Conservation (phyloP, 2,113 vertebrate species). For the Emydura subglobosa region DNA sequence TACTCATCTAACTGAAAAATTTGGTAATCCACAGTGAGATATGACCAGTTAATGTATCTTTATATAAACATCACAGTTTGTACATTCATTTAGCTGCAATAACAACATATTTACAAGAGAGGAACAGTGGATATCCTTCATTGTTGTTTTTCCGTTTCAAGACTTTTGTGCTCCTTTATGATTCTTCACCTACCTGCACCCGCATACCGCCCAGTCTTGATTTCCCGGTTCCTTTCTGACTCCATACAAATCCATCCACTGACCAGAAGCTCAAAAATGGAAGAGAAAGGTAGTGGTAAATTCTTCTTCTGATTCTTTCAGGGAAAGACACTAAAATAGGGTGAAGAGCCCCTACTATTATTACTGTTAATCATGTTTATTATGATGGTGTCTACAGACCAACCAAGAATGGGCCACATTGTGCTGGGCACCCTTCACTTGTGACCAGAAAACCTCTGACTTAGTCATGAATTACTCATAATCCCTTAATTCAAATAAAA, state of each 20-base stretch:
- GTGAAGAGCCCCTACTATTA: not conserved
- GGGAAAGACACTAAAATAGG: not conserved
- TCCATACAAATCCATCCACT: not conserved
- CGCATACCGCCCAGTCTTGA: not conserved
- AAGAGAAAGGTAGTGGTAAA: not conserved
- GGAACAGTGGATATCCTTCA: not conserved
- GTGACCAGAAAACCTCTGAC: not conserved
- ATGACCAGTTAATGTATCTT: not conserved
- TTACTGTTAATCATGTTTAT: not conserved
- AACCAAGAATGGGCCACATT: not conserved
- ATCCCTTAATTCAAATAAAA: not conserved
- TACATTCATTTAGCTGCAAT: not conserved
- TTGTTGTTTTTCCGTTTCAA: not conserved
- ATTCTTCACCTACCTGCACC: not conserved
- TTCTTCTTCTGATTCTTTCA: not conserved
- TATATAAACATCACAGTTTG: not conserved
- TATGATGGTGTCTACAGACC: not conserved
- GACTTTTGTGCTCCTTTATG: not conserved
- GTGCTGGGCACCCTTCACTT: not conserved
- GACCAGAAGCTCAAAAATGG: not conserved
- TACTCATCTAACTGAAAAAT: not conserved
- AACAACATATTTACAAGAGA: not conserved
- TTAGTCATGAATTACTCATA: not conserved
- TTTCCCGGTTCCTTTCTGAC: not conserved
- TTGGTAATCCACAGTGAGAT: not conserved